A percentile compares a stretch with the other conserved stretches of the same genome.
Evolutionary conservation across 2,797 vertebrate genomes (phyloP).

Genomic region (Gobio occitaniae): DNA sequence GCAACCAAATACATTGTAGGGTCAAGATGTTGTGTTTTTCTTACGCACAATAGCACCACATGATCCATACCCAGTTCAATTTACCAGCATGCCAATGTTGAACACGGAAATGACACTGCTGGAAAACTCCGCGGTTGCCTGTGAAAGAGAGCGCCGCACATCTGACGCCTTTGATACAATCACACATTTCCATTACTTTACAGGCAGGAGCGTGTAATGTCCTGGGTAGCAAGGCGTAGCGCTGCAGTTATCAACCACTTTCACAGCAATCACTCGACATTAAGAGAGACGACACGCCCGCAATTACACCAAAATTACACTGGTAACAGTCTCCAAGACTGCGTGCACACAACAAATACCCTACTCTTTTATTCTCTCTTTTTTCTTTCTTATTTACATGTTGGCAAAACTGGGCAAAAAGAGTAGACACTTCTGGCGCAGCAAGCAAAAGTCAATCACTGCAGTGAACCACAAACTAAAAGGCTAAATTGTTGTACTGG

Average conservation of each 20-base stretch:
- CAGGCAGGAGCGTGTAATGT: constrained; percentile 53
- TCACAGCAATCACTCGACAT: constrained; percentile 58
- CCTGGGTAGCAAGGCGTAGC: constrained; percentile 47
- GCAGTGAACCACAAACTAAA: not conserved
- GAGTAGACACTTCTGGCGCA: not conserved
- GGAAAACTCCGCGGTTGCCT: constrained; percentile 27
- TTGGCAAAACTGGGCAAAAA: not conserved
- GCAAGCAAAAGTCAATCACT: not conserved
- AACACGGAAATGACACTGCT: constrained; percentile 36
- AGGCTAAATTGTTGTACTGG: not conserved
- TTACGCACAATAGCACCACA: constrained; percentile 22
- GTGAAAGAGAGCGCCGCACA: constrained; percentile 15
- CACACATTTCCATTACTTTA: constrained; percentile 58
- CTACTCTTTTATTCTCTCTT: constrained; percentile 11
- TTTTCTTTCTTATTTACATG: constrained; percentile 7
- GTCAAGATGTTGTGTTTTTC: constrained; percentile 29
- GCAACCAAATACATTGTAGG: constrained; percentile 5
- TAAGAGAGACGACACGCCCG: constrained; percentile 46
- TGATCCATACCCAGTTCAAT: constrained; percentile 39
- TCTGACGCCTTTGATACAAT: constrained; percentile 53
- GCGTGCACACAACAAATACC: constrained; percentile 2
- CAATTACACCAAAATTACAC: constrained; percentile 51
- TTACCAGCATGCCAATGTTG: constrained; percentile 25
- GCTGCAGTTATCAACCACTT: constrained; percentile 60
- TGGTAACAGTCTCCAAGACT: constrained; percentile 8